Conservation (phyloP, 2,888 invertebrate genomes). For the Salticus scenicus region DNA sequence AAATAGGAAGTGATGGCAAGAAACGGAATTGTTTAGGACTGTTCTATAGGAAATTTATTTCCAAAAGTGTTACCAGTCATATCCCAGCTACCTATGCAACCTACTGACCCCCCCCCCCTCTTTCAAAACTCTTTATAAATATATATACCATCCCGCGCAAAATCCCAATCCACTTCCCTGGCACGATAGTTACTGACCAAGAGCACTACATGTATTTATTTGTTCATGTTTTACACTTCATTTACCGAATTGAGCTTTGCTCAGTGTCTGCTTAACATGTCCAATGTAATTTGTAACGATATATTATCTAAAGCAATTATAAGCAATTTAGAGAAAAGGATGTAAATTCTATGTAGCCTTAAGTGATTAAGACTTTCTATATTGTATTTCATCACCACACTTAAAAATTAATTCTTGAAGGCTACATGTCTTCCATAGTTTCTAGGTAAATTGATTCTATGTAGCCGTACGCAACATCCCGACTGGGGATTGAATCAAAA, state of each 20-base stretch:
- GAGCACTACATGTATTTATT: constrained; percentile 22
- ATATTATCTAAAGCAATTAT: neutral
- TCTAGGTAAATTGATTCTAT: constrained; percentile 19
- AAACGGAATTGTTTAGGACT: constrained; percentile 11
- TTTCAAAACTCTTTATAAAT: no score
- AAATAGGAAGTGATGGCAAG: neutral
- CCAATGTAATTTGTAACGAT: constrained; percentile 19
- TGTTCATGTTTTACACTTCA: constrained; percentile 18
- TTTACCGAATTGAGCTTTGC: constrained; percentile 8
- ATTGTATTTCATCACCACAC: constrained; percentile 1
- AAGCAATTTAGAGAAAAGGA: neutral
- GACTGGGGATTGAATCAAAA: neutral
- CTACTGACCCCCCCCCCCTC: neutral
- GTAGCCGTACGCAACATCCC: neutral
- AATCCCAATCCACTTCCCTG: neutral
- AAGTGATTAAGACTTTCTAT: constrained; percentile 23
- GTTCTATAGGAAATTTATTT: constrained; percentile 8
- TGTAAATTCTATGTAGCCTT: neutral
- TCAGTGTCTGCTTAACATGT: neutral
- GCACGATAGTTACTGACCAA: constrained; percentile 36
- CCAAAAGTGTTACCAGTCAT: constrained; percentile 42
- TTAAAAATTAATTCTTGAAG: constrained; percentile 22
- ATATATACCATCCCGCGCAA: neutral
- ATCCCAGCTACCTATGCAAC: constrained; percentile 30
- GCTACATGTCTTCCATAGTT: constrained; percentile 58